A percentile compares a stretch with the other conserved stretches of the same genome.
These are phyloP conservation scores for Sycophila texana DNA, from an alignment of 2,888 invertebrate genomes.

Conservation along the genomic window DNA sequence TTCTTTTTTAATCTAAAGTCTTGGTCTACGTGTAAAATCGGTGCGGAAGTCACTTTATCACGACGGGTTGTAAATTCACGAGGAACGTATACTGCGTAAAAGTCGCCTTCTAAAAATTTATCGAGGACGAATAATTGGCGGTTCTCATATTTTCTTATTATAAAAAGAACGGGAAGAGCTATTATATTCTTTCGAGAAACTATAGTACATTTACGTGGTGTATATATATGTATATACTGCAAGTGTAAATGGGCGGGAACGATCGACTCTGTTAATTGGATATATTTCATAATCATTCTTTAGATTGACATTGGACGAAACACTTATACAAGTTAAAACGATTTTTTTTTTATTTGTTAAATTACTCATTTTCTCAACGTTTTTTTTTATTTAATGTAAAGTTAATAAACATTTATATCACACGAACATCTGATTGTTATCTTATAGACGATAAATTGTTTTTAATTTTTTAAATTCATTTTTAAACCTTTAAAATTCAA, in stretches of 20 bases:
- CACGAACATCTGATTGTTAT: conserved; percentile 19
- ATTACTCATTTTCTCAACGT: background rate
- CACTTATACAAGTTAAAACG: conserved; percentile 30
- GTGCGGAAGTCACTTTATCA: conserved; percentile 43
- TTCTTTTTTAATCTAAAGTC: conserved; percentile 21
- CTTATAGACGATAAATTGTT: conserved; percentile 7
- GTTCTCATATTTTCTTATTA: background rate
- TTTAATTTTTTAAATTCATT: background rate
- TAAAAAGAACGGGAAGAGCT: conserved; percentile 42
- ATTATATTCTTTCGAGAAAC: conserved; percentile 23
- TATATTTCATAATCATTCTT: background rate
- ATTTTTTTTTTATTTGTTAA: conserved; percentile 17
- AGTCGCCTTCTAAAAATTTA: conserved; percentile 37
- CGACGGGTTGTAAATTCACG: conserved; percentile 22
- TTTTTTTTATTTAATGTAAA: conserved; percentile 8
- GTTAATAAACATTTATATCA: conserved; percentile 19
- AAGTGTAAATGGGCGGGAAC: conserved; percentile 49
- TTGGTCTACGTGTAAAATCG: conserved; percentile 48
- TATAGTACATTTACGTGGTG: conserved; percentile 16
- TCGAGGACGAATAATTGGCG: conserved; percentile 40
- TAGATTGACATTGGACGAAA: conserved; percentile 48
- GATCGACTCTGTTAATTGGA: conserved; percentile 43
- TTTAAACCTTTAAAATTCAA: background rate
- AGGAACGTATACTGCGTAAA: conserved; percentile 39
- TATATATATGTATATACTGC: background rate